Evolutionary conservation across 1,140 invertebrate genomes (phyloP), one percentile per base, ranked within the genome.

Genomic region (Papilio polyxenes): DNA sequence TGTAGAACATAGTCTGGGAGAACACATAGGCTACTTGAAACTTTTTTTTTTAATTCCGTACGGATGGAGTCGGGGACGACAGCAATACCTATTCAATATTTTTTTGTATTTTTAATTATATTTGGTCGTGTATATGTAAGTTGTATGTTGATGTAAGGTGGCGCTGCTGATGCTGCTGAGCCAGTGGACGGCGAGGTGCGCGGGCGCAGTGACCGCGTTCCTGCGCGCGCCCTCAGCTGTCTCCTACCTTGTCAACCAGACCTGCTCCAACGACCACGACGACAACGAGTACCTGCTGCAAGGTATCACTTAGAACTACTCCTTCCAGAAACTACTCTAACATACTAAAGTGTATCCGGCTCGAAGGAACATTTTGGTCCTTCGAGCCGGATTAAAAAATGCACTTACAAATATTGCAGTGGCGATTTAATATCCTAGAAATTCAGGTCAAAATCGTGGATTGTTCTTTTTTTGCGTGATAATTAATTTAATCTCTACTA

Each of bases 151-250:
- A 7, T n/a, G 56, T 59, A 9, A 95, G 94, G 96, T 99, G 83
- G 98, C 98, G 2, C 95, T 99, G 20, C 95, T 99, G 31, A 99
- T 99, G 96, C 95, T 99, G 77, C 94, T 99, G 53, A 97, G 97
- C 56, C 97, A 96, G 74, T 99, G 99, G 99, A 95, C 98, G 85
- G 95, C 97, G 1, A 96, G 98, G 88, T 99, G 98, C 93, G 96
- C 97, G 4, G 88, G 95, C 0, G 98, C 98, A 0, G 98, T 99
- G 0, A 96, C 96, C 86, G 96, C 97, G 13, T 98, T 99, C 89
- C 95, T 99, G 0, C 95, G 95, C 80, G 97, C 98, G 83, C 96
- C 97, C n/a, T 97, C 97, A 17, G 98, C 98, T 53, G 96, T 99
- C 88, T 96, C 98, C 72, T 99, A 97, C 92, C 95, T 98, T 40